A percentile compares a stretch with the other conserved stretches of the same genome.
Evolutionary conservation across 2,888 invertebrate genomes (phyloP).

Genomic region (Formica aserva): DNA sequence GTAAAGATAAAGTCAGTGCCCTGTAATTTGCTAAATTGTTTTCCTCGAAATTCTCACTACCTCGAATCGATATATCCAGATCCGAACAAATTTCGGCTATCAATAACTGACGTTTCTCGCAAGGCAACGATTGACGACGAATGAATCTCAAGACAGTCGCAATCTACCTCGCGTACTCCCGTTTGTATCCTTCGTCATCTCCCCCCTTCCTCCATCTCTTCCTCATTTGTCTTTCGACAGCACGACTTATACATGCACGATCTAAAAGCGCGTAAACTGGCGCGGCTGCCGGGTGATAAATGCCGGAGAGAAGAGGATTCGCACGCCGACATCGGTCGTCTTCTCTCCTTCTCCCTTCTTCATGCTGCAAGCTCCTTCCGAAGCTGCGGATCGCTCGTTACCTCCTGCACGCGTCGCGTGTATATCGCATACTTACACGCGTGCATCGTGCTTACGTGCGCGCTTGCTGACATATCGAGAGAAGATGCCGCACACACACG

Average conservation of each 20-base stretch:
- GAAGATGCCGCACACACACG: constrained; percentile 39
- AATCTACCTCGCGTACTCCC: constrained; percentile 58
- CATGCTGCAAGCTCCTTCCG: constrained; percentile 34
- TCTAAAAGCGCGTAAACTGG: constrained; percentile 78
- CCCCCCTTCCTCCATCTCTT: constrained; percentile 40
- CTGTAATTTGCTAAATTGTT: constrained; percentile 3
- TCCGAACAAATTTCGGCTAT: constrained; percentile 69
- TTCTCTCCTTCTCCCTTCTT: constrained; percentile 19
- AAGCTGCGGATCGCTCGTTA: constrained; percentile 64
- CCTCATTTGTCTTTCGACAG: constrained; percentile 67
- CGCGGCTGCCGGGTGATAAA: constrained; percentile 77
- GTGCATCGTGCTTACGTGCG: constrained; percentile 22
- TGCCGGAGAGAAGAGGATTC: constrained; percentile 70
- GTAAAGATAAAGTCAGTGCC: neutral
- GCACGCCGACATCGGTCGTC: constrained; percentile 58
- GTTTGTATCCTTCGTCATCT: constrained; percentile 43
- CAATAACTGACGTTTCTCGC: constrained; percentile 65
- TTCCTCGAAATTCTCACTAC: neutral
- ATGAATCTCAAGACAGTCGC: constrained; percentile 54
- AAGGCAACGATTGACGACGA: constrained; percentile 43
- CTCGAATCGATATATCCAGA: constrained; percentile 15
- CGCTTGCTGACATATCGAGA: constrained; percentile 52
- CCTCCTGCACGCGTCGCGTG: constrained; percentile 55
- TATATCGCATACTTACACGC: constrained; percentile 15
- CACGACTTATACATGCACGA: constrained; percentile 56